Base-by-base conservation (phyloP, 2,888 invertebrate genomes). In the Caenorhabditis angaria region DNA sequence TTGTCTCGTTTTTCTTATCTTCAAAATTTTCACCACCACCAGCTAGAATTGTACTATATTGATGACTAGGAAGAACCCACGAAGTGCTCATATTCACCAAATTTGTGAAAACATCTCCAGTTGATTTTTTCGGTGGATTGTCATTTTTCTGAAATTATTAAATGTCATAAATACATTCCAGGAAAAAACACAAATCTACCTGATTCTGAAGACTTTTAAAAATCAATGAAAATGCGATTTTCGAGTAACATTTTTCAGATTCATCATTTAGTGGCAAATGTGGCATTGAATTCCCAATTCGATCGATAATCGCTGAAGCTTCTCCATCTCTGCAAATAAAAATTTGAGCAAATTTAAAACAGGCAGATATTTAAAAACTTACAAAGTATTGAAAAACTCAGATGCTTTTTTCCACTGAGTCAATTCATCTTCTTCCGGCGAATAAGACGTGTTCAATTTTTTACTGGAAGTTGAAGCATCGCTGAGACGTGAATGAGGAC, bases 61-160 rank as follows among this genome's bases (percentile, higher is more conserved):
- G 28, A 20, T 56, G n/a, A 8, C 50, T 50, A 5, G 54, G 24
- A 4, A 24, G 1, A 29, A n/a, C 61, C 68, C 70, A 70, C 12
- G 47, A 53, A 18, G 70, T 65, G 57, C 64, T 70, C 64, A 64
- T 60, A 27, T 70, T 70, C 48, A 61, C 22, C 27, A 69, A 10
- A n/a, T 61, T 58, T 0, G 56, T 22, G 22, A 56, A 56, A 18
- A 56, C 55, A 41, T 41, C 32, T 32, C 18, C 18, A 54, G 24
- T 14, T 54, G 25, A 4, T 22, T 4, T 8, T 22, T 8, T 22
- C 51, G 2, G 22, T 22, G 51, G 5, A 22, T 51, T 8, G 22
- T 24, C 25, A 27, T 22, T 48, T 28, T 28, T 12, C 22, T 14
- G 50, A 27, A 22, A 29, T 48, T 27, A 20, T 10, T 6, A 4